Evolutionary conservation across 2,888 invertebrate genomes (phyloP).

Genomic region (Clitarchus hookeri): DNA sequence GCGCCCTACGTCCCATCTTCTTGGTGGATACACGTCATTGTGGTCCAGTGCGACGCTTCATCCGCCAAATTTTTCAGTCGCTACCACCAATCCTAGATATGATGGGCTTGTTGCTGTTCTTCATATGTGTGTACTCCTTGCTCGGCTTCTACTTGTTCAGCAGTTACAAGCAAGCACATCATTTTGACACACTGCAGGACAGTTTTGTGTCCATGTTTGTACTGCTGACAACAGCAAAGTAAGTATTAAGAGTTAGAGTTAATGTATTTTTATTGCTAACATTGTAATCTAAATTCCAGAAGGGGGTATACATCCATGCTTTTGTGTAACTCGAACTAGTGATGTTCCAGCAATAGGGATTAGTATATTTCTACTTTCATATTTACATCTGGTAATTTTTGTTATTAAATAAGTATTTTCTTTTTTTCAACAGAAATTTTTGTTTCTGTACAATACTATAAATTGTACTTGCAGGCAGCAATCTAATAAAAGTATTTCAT

Average conservation of each 20-base stretch:
- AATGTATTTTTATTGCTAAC: too few species aligned
- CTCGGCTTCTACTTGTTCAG: constrained; percentile 83
- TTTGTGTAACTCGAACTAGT: too few species aligned
- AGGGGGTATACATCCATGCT: too few species aligned
- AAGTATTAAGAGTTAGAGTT: constrained; percentile 53
- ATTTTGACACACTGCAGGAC: constrained; percentile 77
- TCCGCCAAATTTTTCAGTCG: constrained; percentile 76
- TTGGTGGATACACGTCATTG: constrained; percentile 84
- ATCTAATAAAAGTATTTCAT: too few species aligned
- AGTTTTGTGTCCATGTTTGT: constrained; percentile 90
- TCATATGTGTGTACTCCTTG: constrained; percentile 81
- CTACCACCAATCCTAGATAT: constrained; percentile 87
- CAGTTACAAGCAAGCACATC: constrained; percentile 70
- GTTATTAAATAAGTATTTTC: too few species aligned
- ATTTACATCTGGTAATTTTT: too few species aligned
- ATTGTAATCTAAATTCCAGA: too few species aligned
- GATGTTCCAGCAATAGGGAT: too few species aligned
- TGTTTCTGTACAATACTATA: too few species aligned
- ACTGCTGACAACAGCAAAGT: constrained; percentile 90
- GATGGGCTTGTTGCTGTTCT: constrained; percentile 81
- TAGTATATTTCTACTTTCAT: too few species aligned
- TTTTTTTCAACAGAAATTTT: too few species aligned
- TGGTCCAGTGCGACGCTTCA: constrained; percentile 68
- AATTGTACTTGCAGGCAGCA: too few species aligned
- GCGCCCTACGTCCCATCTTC: constrained; percentile 86